Evolutionary conservation across 2,888 invertebrate genomes (phyloP).

Genomic region (Hartigia nigra): DNA sequence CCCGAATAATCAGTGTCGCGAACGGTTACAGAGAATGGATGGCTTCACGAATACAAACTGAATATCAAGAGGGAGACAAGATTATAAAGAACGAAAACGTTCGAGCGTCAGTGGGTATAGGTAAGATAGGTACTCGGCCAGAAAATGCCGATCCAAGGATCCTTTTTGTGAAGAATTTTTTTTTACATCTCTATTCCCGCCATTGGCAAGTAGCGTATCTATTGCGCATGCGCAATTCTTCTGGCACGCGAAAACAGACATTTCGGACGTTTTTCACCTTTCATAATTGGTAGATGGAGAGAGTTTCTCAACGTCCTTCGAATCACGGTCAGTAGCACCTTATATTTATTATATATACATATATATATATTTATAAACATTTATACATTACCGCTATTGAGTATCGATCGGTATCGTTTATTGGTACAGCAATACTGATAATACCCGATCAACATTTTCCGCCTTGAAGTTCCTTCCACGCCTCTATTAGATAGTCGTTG

Average conservation of each 20-base stretch:
- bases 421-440: not conserved
- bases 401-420: not conserved
- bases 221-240: not conserved
- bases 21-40: not conserved
- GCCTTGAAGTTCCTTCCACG: not conserved
- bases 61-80: not conserved
- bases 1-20: not conserved
- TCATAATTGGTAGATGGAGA: slow-evolving; percentile 10
- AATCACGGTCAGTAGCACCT: slow-evolving; percentile 27
- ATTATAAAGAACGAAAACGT: not conserved
- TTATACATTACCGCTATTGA: not conserved
- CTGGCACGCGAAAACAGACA: slow-evolving; percentile 13
- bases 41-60: not conserved
- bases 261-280: slow-evolving; percentile 25
- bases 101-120: not conserved
- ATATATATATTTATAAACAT: not conserved
- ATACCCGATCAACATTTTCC: not conserved
- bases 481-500: not conserved
- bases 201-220: slow-evolving; percentile 1
- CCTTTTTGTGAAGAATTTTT: slow-evolving; percentile 6
- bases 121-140: not conserved
- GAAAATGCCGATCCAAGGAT: not conserved
- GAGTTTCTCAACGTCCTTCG: slow-evolving; percentile 31
- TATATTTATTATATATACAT: not conserved
- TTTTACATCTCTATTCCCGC: slow-evolving; percentile 14